Base-by-base conservation (phyloP, 1,140 invertebrate species). In the Phortica variegata region DNA sequence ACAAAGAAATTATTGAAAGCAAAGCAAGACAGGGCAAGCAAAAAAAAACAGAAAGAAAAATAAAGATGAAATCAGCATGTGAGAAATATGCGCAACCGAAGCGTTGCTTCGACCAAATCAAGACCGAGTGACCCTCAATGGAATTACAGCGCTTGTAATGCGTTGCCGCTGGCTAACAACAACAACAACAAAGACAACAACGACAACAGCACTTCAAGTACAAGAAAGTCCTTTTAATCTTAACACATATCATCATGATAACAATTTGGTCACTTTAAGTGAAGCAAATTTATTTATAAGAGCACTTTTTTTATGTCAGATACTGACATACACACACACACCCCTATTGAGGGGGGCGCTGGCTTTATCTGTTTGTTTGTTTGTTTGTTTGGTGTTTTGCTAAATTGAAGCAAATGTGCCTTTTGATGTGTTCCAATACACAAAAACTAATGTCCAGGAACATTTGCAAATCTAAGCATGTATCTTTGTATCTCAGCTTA, bases 221-320 rank as follows among this genome's bases (percentile, higher is more conserved):
- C 70, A 73, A 70, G 70, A 65, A 73, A 73, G 65, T 73, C 70
- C 70, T 73, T 73, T 73, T 73, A 73, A 73, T 73, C 70, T 65
- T 65, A 68, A 66, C 70, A 73, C 70, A 73, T 73, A 73, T 70
- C 69, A 69, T 62, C 63, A 58, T 73, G 70, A 73, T 70, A 73
- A 70, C 70, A 73, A 73, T 73, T 73, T 73, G 70, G 65, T 70
- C 70, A 73, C 70, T 73, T 70, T 65, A 70, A 73, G 70, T 73
- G 70, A 70, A 65, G 65, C 65, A 73, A 73, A 73, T 73, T 73
- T 73, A 73, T 73, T 73, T 73, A 65, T 65, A 73, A 70, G 60
- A 62, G 54, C n/a, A n/a, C n/a, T 52, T 63, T 58, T 52, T 58
- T 54, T 58, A 49, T 50, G 16, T 31, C n/a, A n/a, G n/a, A n/a